phyloP scores from a whole-genome alignment of 2,888 invertebrate species.

The Cryptosula pallasiana region DNA sequence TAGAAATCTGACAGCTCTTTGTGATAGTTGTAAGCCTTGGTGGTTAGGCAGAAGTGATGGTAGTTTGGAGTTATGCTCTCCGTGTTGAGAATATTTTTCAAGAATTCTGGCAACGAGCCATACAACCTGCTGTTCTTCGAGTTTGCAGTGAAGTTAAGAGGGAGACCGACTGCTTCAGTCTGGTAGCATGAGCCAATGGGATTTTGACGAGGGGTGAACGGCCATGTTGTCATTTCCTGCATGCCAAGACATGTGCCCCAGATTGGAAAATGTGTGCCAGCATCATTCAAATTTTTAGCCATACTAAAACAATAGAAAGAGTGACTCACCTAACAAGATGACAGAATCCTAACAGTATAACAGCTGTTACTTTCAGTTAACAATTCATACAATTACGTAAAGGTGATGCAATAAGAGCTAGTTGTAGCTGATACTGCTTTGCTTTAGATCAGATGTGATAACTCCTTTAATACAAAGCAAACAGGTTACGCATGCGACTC shows the following conservation, averaged over 20 bases:
- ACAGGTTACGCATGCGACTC: not conserved
- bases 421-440: too few relatives aligned
- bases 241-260: constrained; percentile 87
- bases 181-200: constrained; percentile 62
- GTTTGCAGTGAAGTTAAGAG: constrained; percentile 62
- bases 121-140: constrained; percentile 63
- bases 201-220: constrained; percentile 50
- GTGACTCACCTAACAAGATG: too few relatives aligned
- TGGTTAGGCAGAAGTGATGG: constrained; percentile 67
- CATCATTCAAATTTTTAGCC: constrained; percentile 59
- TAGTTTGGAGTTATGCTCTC: constrained; percentile 70
- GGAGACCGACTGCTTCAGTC: constrained; percentile 61
- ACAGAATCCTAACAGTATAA: too few relatives aligned
- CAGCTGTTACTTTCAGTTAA: too few relatives aligned
- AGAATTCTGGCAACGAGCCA: constrained; percentile 59
- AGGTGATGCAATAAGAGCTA: too few relatives aligned
- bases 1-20: constrained; percentile 62
- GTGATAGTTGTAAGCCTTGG: constrained; percentile 57
- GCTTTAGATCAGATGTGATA: too few relatives aligned
- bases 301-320: constrained; percentile 9
- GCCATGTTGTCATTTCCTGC: constrained; percentile 63
- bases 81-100: constrained; percentile 60
- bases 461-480: not conserved
- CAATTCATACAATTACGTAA: too few relatives aligned
- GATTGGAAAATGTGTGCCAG: constrained; percentile 73